Percentiles rank a stretch among this genome's conserved stretches.
These are phyloP conservation scores for Papilio demoleus DNA, from an alignment of 2,888 invertebrate genomes.

Conservation along the genomic window DNA sequence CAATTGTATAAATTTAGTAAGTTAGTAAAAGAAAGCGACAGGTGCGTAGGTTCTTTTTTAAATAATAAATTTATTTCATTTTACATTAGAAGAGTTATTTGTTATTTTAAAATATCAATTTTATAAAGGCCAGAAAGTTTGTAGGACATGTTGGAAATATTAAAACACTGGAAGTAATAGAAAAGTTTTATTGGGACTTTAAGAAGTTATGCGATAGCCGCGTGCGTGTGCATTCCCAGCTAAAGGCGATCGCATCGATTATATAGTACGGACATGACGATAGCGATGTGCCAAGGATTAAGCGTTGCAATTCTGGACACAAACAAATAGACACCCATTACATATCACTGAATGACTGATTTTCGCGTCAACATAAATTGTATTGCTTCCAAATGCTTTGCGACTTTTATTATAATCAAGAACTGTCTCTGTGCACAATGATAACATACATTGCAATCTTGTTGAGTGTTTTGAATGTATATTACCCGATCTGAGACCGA, in stretches of 20 bases:
- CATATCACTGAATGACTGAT: slow-evolving; percentile 73
- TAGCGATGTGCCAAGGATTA: slow-evolving; percentile 79
- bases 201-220: slow-evolving; percentile 47
- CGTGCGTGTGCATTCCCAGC: slow-evolving; percentile 50
- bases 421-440: slow-evolving; percentile 8
- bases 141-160: slow-evolving; percentile 38
- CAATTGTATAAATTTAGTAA: slow-evolving; percentile 38
- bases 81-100: not conserved
- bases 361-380: slow-evolving; percentile 56
- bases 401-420: slow-evolving; percentile 45
- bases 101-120: slow-evolving; percentile 25
- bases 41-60: slow-evolving; percentile 29
- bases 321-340: slow-evolving; percentile 76
- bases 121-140: slow-evolving; percentile 29
- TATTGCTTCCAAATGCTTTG: slow-evolving; percentile 50
- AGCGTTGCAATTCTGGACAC: slow-evolving; percentile 71
- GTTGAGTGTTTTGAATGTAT: slow-evolving; percentile 40
- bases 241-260: slow-evolving; percentile 51
- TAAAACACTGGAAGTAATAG: slow-evolving; percentile 39
- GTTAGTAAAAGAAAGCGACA: slow-evolving; percentile 33
- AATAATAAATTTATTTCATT: slow-evolving; percentile 21
- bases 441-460: slow-evolving; percentile 29
- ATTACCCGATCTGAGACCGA: slow-evolving; percentile 28
- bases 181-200: slow-evolving; percentile 40
- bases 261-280: slow-evolving; percentile 73